These are phyloP conservation scores for Gyrodactylus bullatarudis DNA, from an alignment of 1,140 invertebrate species.

Conservation along the genomic window DNA sequence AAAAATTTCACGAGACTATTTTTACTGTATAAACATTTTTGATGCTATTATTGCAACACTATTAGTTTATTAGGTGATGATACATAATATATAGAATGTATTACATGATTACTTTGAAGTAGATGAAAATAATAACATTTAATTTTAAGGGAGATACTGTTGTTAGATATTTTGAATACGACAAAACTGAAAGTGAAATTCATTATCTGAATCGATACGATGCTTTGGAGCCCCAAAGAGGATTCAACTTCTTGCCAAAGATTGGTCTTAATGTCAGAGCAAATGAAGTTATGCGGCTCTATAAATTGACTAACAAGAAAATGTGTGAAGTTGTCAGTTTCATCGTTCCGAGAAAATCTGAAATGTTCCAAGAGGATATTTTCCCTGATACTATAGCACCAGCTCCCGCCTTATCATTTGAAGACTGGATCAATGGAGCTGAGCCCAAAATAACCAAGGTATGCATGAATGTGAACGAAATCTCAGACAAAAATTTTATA, in stretches of 20 bases:
- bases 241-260: background rate
- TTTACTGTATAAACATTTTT: no score
- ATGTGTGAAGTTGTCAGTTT: background rate
- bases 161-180: background rate
- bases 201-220: background rate
- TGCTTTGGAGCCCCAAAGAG: background rate
- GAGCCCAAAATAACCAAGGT: no score
- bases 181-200: background rate
- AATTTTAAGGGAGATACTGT: background rate
- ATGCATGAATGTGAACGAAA: no score
- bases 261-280: background rate
- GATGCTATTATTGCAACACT: no score
- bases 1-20: no score
- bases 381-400: constrained; percentile 52
- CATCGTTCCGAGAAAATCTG: constrained; percentile 22
- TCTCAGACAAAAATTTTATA: no score
- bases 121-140: background rate
- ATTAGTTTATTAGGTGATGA: no score
- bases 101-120: no score
- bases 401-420: constrained; percentile 27
- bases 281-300: background rate
- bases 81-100: no score
- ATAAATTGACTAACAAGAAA: background rate
- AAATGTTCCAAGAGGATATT: constrained; percentile 42
- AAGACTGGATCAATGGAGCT: background rate